Evolutionary conservation across 2,797 vertebrate genomes (phyloP), one percentile per base, ranked within the genome.

Genomic region (Gymnothorax reevesii): DNA sequence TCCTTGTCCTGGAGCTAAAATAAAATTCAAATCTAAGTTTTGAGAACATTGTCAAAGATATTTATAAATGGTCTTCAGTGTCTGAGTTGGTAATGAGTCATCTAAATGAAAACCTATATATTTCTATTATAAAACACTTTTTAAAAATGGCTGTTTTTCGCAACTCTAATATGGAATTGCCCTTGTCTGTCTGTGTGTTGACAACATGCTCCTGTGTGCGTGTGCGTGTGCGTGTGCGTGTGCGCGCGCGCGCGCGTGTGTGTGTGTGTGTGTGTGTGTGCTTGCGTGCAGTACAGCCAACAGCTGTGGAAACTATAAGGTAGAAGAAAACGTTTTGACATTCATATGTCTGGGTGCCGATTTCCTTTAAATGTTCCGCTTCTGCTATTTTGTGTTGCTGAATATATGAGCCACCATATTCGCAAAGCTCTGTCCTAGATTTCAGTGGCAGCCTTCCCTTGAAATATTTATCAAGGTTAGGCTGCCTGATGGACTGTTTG

Each of bases 401-500:
- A 52, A 42, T 42, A 42, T 42, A 42, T 42, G 33, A 42, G 33
- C 49, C 55, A 1, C 79, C 52, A 83, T 77, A 33, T 79, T 71
- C 83, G 57, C 86, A 79, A 89, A 84, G 80, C 91, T 87, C 88
- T 94, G 94, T 90, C 94, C 95, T 94, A 94, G 90, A 55, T 94
- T 95, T 93, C 91, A 90, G 90, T 90, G 71, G 83, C 85, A 86
- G 73, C 88, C 52, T 85, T 87, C 87, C 91, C 87, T 91, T 95
- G 92, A 94, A 95, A 95, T 95, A 95, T 95, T 95, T 89, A 95
- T 94, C 91, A 92, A 92, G 92, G 91, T 93, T 91, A 91, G 90
- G 90, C 90, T 91, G 91, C 89, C 77, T 52, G 6, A 83, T 60
- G 83, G 89, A 88, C 89, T 84, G 87, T 17, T 86, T 83, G 87